phyloP scores from a whole-genome alignment of 1,140 invertebrate genomes.

The Drosophila asahinai region DNA sequence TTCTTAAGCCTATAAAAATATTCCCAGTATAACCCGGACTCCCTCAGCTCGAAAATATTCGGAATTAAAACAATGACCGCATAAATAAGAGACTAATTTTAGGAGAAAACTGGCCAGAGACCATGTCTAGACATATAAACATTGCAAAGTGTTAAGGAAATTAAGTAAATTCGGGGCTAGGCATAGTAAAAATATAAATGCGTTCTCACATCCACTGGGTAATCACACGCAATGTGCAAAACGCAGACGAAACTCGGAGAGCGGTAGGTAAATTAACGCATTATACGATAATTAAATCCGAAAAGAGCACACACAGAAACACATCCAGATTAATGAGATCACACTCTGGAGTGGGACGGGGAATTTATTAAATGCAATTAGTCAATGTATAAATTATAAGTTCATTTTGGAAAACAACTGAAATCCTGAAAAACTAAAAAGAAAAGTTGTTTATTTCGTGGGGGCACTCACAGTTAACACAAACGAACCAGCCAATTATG shows the following conservation, averaged over 20 bases:
- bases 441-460: slow-evolving; percentile 23
- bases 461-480: not conserved
- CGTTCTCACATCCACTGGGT: slow-evolving; percentile 3
- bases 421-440: slow-evolving; percentile 9
- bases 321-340: slow-evolving; percentile 21
- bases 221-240: slow-evolving; percentile 39
- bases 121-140: slow-evolving; percentile 21
- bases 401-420: slow-evolving; percentile 10
- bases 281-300: slow-evolving; percentile 46
- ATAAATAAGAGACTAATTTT: slow-evolving; percentile 22
- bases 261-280: slow-evolving; percentile 37
- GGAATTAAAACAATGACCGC: slow-evolving; percentile 44
- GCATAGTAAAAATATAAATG: slow-evolving; percentile 27
- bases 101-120: slow-evolving; percentile 4
- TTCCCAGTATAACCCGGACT: not conserved
- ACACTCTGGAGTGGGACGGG: slow-evolving; percentile 1
- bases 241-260: slow-evolving; percentile 17
- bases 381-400: slow-evolving; percentile 40
- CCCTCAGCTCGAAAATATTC: slow-evolving; percentile 13
- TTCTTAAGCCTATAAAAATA: not conserved
- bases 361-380: slow-evolving; percentile 22
- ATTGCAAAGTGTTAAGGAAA: slow-evolving; percentile 10
- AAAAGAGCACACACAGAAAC: slow-evolving; percentile 9
- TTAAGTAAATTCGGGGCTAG: slow-evolving; percentile 21
- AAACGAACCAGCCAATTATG: slow-evolving; percentile 38